Base-by-base conservation (phyloP, 2,888 invertebrate species). In the Tetranychus piercei region DNA sequence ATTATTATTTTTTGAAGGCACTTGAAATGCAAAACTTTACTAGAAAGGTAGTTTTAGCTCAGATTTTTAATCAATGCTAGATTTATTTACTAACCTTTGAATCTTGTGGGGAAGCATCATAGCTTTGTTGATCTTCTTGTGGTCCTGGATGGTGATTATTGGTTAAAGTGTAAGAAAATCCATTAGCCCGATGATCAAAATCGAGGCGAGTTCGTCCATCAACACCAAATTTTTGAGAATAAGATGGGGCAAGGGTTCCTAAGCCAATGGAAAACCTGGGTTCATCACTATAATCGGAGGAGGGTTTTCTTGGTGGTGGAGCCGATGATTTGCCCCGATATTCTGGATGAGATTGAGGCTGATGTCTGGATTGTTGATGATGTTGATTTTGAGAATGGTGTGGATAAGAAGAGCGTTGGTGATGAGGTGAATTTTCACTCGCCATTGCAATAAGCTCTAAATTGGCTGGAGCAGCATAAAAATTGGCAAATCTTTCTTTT, bases 181-280 rank as follows among this genome's bases (percentile, higher is more conserved):
- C 77, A 43, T 72, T 34, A 9, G 76, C 69, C 2, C 76, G 77
- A 55, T 77, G 77, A 15, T 78, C 66, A 45, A 78, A 77, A 44
- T 74, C 74, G 18, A 78, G 75, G n/a, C 74, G 72, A 6, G 76
- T 75, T 20, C 75, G 73, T 18, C 74, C 74, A 71, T 77, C 77
- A 18, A 74, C 75, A 18, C 76, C 77, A 11, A 78, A 75, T 6
- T 75, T 77, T 34, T 78, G 78, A 5, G 71, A 76, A 75, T 78
- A 78, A 44, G 77, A 77, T 11, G 78, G 78, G 4, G 78, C 76
- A 7, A 78, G 72, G 2, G 75, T 75, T 9, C 78, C 78, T 23
- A 78, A 75, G 1, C 78, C 78, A 11, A 78, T 78, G 34, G 77
- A 78, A 43, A 77, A 77, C 18, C 72, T 20, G 15, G 72, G 72